Evolutionary conservation across 1,140 invertebrate species (phyloP).

Genomic region (Nymphalis io): DNA sequence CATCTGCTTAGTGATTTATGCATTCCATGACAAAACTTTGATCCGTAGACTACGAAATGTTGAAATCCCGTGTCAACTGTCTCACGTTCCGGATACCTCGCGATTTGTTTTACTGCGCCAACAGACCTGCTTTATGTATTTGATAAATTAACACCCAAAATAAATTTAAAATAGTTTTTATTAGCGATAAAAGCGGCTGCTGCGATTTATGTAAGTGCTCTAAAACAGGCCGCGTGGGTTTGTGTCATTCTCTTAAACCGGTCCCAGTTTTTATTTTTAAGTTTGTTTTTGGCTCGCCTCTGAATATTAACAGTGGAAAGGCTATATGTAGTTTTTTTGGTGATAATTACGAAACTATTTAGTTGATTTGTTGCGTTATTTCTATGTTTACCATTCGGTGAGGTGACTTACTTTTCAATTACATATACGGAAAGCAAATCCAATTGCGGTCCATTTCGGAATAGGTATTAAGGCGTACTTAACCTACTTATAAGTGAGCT

Average conservation of each 20-base stretch:
- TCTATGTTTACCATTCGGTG: conserved; percentile 16
- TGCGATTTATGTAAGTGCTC: conserved; percentile 59
- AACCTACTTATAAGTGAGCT: conserved; percentile 55
- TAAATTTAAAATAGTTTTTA: conserved; percentile 50
- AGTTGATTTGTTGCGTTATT: conserved; percentile 20
- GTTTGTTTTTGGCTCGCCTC: conserved; percentile 36
- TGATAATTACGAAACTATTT: conserved; percentile 28
- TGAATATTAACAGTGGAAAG: conserved; percentile 31
- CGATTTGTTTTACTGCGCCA: conserved; percentile 34
- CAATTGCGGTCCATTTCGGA: conserved; percentile 36
- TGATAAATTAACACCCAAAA: conserved; percentile 46
- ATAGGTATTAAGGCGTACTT: conserved; percentile 44
- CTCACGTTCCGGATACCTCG: conserved; percentile 40
- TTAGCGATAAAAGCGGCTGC: conserved; percentile 49
- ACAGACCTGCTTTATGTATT: conserved; percentile 24
- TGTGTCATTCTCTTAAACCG: conserved; percentile 50
- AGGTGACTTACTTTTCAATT: conserved; percentile 30
- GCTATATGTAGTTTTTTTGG: conserved; percentile 17
- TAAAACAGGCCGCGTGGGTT: conserved; percentile 56
- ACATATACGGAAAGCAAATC: conserved; percentile 30
- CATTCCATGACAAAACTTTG: conserved; percentile 36
- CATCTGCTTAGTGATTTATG: conserved; percentile 45
- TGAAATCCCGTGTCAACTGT: conserved; percentile 32
- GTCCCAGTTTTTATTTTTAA: conserved; percentile 47
- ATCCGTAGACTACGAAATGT: conserved; percentile 33